Evolutionary conservation across 1,140 invertebrate genomes (phyloP).

Genomic region (Nylanderia fulva): DNA sequence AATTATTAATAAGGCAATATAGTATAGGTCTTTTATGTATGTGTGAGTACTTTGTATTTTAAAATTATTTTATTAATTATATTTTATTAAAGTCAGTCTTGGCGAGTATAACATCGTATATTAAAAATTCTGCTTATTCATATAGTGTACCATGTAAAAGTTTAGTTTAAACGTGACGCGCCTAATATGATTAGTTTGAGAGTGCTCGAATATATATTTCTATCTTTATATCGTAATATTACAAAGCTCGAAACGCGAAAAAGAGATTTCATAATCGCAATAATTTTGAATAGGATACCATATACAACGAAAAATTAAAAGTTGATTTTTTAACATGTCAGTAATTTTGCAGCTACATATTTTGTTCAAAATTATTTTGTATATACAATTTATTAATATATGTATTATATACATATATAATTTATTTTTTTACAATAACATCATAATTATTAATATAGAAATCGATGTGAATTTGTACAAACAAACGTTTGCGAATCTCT

Average conservation of each 20-base stretch:
- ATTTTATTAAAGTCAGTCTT: slow-evolving; percentile 42
- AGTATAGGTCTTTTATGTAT: not conserved
- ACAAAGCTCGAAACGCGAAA: not conserved
- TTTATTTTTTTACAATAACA: not conserved
- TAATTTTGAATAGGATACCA: not conserved
- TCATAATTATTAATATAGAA: slow-evolving; percentile 14
- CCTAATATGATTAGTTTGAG: not conserved
- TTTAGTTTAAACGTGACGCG: not conserved
- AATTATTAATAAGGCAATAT: slow-evolving; percentile 33
- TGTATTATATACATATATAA: not conserved
- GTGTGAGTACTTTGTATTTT: slow-evolving; percentile 13
- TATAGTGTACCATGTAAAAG: slow-evolving; percentile 1
- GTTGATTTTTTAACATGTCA: not conserved
- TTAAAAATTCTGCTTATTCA: not conserved
- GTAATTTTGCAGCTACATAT: not conserved
- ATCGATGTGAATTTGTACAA: not conserved
- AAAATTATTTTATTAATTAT: slow-evolving; percentile 32
- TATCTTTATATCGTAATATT: not conserved
- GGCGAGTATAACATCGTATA: not conserved
- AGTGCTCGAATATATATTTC: not conserved
- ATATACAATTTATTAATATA: too few species aligned
- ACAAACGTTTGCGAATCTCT: not conserved
- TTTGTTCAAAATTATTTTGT: not conserved
- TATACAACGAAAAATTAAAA: not conserved
- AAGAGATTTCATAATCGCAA: not conserved